Conservation (phyloP, 2,113 vertebrate species). For the Dromas ardeola region DNA sequence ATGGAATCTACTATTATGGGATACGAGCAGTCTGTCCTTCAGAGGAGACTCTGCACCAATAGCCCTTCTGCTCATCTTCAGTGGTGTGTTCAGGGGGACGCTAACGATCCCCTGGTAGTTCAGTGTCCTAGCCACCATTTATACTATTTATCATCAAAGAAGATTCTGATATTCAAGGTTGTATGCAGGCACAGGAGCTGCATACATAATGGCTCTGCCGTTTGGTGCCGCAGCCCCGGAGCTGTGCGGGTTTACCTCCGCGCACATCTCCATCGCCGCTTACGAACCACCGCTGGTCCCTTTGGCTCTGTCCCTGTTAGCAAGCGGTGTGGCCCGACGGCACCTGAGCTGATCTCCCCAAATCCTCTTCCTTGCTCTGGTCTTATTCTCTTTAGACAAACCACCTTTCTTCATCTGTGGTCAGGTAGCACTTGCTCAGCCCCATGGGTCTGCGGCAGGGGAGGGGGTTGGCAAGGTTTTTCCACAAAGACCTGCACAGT, state of each 20-base stretch:
- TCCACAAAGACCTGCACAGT: background rate
- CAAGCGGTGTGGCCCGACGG: rapidly evolving
- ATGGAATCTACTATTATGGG: constrained; percentile 27
- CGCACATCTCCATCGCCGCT: background rate
- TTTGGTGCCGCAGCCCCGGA: background rate
- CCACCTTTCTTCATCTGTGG: rapidly evolving
- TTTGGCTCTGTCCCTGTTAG: background rate
- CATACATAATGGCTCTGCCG: background rate
- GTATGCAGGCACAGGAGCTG: background rate
- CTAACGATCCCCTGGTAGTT: background rate
- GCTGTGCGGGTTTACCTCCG: rapidly evolving
- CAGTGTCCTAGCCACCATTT: background rate
- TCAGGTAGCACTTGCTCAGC: rapidly evolving
- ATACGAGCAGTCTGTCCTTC: constrained; percentile 29
- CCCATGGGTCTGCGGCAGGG: rapidly evolving
- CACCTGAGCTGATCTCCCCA: background rate
- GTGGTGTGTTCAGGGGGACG: background rate
- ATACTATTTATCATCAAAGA: background rate
- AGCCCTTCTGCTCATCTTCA: background rate
- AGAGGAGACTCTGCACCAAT: constrained; percentile 10
- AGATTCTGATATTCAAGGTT: background rate
- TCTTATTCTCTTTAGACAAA: background rate
- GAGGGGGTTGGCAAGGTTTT: background rate
- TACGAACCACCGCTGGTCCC: background rate
- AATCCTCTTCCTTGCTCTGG: rapidly evolving